A percentile compares a stretch with the other conserved stretches of the same genome.
Conservation (phyloP, 2,797 vertebrate genomes). For the Anguilla pacifica region DNA sequence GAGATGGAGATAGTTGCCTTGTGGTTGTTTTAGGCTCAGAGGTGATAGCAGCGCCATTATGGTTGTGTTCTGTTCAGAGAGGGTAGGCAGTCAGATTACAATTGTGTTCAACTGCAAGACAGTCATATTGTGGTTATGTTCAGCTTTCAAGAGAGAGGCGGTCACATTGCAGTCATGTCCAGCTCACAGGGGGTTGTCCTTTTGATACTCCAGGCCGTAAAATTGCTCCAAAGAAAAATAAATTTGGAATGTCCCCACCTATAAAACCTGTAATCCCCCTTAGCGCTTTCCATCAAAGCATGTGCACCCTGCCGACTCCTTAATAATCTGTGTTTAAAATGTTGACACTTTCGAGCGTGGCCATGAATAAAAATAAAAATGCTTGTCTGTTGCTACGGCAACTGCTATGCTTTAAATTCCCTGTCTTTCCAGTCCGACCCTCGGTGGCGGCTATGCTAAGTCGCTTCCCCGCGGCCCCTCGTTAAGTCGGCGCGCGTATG, state of each 20-base stretch:
- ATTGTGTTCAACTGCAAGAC: neutral
- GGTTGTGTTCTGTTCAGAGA: neutral
- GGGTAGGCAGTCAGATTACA: neutral
- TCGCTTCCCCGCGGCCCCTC: constrained; percentile 43
- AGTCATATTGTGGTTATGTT: neutral
- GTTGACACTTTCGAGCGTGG: constrained; percentile 59
- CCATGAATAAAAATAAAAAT: constrained; percentile 64
- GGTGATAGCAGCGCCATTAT: neutral
- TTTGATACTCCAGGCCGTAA: neutral
- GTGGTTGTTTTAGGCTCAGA: neutral
- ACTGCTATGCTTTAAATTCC: constrained; percentile 68
- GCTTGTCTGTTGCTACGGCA: constrained; percentile 74
- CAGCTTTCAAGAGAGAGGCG: neutral
- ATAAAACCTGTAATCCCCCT: constrained; percentile 6
- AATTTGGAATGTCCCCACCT: constrained; percentile 20
- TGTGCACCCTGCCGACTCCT: constrained; percentile 1
- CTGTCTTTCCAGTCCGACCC: neutral
- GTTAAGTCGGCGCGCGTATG: constrained; percentile 41
- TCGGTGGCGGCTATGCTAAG: constrained; percentile 31
- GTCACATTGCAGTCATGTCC: neutral
- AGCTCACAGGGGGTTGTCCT: neutral
- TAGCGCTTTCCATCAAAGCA: neutral
- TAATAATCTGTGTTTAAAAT: constrained; percentile 46
- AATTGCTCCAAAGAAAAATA: neutral
- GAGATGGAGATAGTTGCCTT: too few species aligned